Percentiles rank a stretch among this genome's conserved stretches.
These are phyloP conservation scores for Matsumyia berberina DNA, from an alignment of 2,888 invertebrate species.

Conservation along the genomic window DNA sequence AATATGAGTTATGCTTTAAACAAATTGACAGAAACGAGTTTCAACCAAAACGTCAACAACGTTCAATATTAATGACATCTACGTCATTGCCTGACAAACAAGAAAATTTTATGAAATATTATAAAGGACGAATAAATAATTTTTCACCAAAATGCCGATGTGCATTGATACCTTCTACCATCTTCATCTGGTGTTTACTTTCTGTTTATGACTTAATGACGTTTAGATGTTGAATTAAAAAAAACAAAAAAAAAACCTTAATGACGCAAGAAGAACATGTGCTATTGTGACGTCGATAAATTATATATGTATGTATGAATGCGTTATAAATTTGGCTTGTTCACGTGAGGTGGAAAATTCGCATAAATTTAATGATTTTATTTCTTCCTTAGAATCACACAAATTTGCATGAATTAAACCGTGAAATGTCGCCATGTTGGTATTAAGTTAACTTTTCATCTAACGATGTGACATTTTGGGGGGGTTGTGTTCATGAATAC, in stretches of 20 bases:
- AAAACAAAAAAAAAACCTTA: too few relatives aligned
- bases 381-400: neutral
- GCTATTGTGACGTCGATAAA: neutral
- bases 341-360: neutral
- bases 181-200: conserved; percentile 6
- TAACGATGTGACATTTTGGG: too few relatives aligned
- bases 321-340: conserved; percentile 17
- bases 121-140: too few relatives aligned
- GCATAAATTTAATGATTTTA: neutral
- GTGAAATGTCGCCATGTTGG: neutral
- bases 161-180: neutral
- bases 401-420: conserved; percentile 1
- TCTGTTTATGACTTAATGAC: conserved; percentile 3
- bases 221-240: neutral
- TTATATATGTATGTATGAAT: too few relatives aligned
- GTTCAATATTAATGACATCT: too few relatives aligned
- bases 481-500: too few relatives aligned
- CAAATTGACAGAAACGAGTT: too few relatives aligned
- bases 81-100: too few relatives aligned
- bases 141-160: neutral
- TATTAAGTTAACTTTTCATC: too few relatives aligned
- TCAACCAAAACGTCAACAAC: too few relatives aligned
- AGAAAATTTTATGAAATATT: too few relatives aligned
- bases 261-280: conserved; percentile 7
- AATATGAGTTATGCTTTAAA: too few relatives aligned